Base-by-base conservation (phyloP, 2,888 invertebrate species). In the Cantharis rustica region DNA sequence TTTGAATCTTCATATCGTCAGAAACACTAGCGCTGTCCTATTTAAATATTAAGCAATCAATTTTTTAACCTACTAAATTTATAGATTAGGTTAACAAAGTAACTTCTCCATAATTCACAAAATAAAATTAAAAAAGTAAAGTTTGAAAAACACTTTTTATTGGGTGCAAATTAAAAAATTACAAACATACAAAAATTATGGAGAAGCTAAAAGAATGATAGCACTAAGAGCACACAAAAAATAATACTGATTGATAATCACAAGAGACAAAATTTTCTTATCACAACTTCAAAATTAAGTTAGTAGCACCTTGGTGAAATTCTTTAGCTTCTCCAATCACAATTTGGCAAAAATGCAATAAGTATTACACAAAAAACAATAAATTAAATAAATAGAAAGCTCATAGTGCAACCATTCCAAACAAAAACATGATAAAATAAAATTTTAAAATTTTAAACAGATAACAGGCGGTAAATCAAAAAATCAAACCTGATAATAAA, bases 121-220 rank as follows among this genome's bases (percentile, higher is more conserved):
- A 84, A 84, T 11, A 63, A 72, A 84, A 84, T 81, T 83, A 84
- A 85, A 84, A 82, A 83, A 80, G 80, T n/a, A 66, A 69, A 75
- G 75, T 23, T 17, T 66, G 64, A 75, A 79, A 80, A 77, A 31
- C 4, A 31, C 70, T 62, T 72, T 78, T 78, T 79, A 76, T 84
- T 84, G 82, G 83, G 82, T 83, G 78, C 78, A 80, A 79, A 81
- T 47, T 11, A 47, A 47, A 83, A 81, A 82, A 81, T 80, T 79
- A 82, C 70, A 81, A 78, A 82, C 79, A 77, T 17, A 23, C 23
- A 77, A 75, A 78, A 79, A 75, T 82, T 84, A 86, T 86, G 86
- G 87, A 88, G 87, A 88, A 88, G 87, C 88, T 86, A 86, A 83
- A 83, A 85, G 86, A 87, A 87, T 84, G 84, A 85, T 82, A 86